A percentile compares a stretch with the other conserved stretches of the same genome.
These are phyloP conservation scores for Drosophila trapezifrons DNA, from an alignment of 1,140 invertebrate genomes.

Conservation along the genomic window DNA sequence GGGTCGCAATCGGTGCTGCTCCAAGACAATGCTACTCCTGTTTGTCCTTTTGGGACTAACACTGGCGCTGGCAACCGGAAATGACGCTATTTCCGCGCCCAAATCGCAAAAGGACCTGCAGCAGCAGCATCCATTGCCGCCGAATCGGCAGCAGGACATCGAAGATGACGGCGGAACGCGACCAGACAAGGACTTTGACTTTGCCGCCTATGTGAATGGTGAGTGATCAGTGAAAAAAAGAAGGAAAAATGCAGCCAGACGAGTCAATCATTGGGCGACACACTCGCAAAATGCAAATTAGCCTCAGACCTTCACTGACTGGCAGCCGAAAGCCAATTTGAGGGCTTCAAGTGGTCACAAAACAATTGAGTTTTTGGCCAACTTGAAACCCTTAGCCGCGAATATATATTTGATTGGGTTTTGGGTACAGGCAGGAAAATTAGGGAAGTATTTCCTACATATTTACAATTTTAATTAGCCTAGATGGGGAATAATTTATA, in stretches of 20 bases:
- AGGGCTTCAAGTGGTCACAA: slow-evolving; percentile 25
- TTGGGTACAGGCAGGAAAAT: background rate
- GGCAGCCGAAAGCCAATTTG: slow-evolving; percentile 21
- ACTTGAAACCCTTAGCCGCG: background rate
- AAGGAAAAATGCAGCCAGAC: background rate
- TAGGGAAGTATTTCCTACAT: no score
- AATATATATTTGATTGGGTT: slow-evolving; percentile 14
- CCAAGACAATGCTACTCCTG: slow-evolving; percentile 31
- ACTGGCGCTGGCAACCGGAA: slow-evolving; percentile 44
- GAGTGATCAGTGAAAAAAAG: slow-evolving; percentile 15
- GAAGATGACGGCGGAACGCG: slow-evolving; percentile 24
- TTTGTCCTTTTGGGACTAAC: slow-evolving; percentile 19
- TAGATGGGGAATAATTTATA: no score
- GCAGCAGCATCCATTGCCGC: slow-evolving; percentile 1
- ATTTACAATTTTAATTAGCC: no score
- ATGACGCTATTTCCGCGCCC: slow-evolving; percentile 64
- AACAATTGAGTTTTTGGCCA: slow-evolving; percentile 23
- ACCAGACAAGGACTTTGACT: slow-evolving; percentile 49
- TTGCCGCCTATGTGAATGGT: slow-evolving; percentile 64
- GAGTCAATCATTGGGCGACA: slow-evolving; percentile 7
- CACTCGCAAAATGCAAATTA: slow-evolving; percentile 31
- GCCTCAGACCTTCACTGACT: background rate
- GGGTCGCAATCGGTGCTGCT: slow-evolving; percentile 25
- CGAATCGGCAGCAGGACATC: slow-evolving; percentile 19
- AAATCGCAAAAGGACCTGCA: slow-evolving; percentile 20